Percentiles rank a stretch among this genome's conserved stretches.
phyloP scores from a whole-genome alignment of 2,797 vertebrate genomes.

The Chelonia mydas region DNA sequence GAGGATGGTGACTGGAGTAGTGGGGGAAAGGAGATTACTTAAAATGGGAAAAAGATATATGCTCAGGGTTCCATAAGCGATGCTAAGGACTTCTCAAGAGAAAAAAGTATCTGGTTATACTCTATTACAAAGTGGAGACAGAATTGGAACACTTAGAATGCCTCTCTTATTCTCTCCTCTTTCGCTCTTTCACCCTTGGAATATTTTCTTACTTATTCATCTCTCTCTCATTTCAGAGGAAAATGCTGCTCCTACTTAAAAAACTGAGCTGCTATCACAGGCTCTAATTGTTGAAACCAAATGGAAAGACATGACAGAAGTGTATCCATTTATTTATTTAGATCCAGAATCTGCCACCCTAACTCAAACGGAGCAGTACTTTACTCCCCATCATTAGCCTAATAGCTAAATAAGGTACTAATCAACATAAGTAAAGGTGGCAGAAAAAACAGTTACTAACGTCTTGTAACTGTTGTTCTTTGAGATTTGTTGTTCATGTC shows the following conservation, averaged over 20 bases:
- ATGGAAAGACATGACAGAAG: not conserved
- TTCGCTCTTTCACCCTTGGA: not conserved
- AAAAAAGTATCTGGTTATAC: not conserved
- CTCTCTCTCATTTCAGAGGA: not conserved
- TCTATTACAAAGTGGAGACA: not conserved
- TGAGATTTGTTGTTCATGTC: no score
- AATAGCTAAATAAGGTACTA: not conserved
- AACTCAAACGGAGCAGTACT: not conserved
- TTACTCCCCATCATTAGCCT: not conserved
- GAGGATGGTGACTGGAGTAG: no score
- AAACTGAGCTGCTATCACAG: not conserved
- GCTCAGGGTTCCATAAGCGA: not conserved
- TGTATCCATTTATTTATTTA: not conserved
- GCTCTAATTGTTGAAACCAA: not conserved
- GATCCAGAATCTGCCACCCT: not conserved
- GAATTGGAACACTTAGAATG: not conserved
- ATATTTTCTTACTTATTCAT: not conserved
- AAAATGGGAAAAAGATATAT: not conserved
- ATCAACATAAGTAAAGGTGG: not conserved
- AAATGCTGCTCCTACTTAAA: not conserved
- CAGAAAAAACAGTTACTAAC: no score
- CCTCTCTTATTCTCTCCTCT: fast-evolving
- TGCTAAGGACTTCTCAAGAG: not conserved
- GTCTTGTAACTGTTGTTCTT: no score
- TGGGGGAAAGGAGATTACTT: not conserved